Evolutionary conservation across 2,113 vertebrate species (phyloP), one percentile per base, ranked within the genome.

Genomic region (Ciconia maguari): DNA sequence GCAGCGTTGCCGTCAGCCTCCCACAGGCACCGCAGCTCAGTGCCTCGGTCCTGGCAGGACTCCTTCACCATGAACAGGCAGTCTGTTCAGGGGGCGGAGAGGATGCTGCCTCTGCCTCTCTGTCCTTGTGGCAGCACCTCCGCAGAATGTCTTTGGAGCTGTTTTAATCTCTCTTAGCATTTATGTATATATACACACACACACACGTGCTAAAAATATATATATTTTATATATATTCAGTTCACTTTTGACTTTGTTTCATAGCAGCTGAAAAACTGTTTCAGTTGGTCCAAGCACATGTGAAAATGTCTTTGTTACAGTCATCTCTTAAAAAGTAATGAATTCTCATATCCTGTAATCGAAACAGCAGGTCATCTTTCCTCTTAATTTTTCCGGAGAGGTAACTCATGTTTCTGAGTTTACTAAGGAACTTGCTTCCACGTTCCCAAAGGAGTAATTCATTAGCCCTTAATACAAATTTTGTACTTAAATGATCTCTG

Each of bases 11-110:
- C 9, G 12, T 4, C 13, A 2, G 57, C 8, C 34, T 46, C 25
- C 27, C n/a, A 1, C 3, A 1, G 61, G 11, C 1, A 1, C 71
- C 1, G 4, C 54, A 12, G 58, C 71, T 60, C 9, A 0, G 42
- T 17, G 86, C 54, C 76, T 13, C 0, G 2, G 24, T 20, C 16
- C 72, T 51, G 79, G 66, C n/a, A 41, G 64, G 34, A 0, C 21
- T 66, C 32, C 22, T 48, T 30, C 32, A 3, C n/a, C 7, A 1
- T 1, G 7, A 64, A 19, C 21, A 3, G 6, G 12, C 30, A 5
- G 49, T 3, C 49, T 30, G 20, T 11, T 24, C 21, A 3, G 42
- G 29, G 30, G 17, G 1, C 0, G 4, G 46, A 29, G 19, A 15
- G 46, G 16, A 25, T 19, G n/a, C 42, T 6, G 51, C 48, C 52